Evolutionary conservation across 1,140 invertebrate species (phyloP).

Genomic region (Tetramorium parvispinum): DNA sequence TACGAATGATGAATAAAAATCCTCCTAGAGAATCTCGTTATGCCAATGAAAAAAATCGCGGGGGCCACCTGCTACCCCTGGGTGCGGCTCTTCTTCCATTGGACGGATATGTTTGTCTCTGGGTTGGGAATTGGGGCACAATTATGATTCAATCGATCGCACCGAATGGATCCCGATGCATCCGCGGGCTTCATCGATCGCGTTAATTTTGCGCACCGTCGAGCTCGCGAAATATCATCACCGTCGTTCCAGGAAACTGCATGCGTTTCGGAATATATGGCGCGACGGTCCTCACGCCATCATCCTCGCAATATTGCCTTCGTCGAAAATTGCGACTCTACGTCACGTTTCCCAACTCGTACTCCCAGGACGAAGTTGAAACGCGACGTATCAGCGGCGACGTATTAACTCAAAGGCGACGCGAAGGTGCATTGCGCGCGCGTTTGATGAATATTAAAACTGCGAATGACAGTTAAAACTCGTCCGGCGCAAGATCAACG

Average conservation of each 20-base stretch:
- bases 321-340: background rate
- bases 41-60: background rate
- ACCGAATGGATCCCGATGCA: background rate
- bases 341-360: background rate
- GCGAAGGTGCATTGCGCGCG: background rate
- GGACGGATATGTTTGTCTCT: background rate
- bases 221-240: conserved; percentile 35
- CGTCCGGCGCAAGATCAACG: background rate
- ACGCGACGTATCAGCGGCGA: background rate
- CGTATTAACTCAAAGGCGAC: conserved; percentile 10
- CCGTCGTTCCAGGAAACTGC: background rate
- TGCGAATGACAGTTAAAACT: background rate
- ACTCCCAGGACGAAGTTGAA: background rate
- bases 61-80: background rate
- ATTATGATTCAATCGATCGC: conserved; percentile 33
- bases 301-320: background rate
- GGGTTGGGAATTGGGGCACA: background rate
- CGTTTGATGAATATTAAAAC: conserved; percentile 37
- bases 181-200: background rate
- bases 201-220: conserved; percentile 48
- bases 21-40: background rate
- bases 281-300: background rate
- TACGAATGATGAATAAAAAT: background rate
- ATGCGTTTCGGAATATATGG: background rate
- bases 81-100: background rate